Evolutionary conservation across 2,888 invertebrate genomes (phyloP), one percentile per base, ranked within the genome.

Genomic region (Labia minor): DNA sequence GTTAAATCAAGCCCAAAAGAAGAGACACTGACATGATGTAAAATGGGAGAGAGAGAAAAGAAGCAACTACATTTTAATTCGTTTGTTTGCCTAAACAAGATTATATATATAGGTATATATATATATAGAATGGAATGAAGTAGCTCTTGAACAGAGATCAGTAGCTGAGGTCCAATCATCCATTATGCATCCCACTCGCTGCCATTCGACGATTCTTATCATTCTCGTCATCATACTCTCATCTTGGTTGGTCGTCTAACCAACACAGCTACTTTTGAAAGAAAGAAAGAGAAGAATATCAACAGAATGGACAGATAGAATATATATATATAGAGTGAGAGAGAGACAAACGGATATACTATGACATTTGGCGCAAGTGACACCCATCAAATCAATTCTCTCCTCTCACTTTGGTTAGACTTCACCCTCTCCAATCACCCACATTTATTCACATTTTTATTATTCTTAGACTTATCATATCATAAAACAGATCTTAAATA

Each of bases 101-200:
- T 49, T n/a, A 49, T 49, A 49, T 49, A 49, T 33, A 33, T n/a
- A n/a, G n/a, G n/a, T n/a, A n/a, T n/a, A n/a, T 49, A 49, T n/a
- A 49, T 14, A 49, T n/a, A 49, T 49, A 49, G 26, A 26, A 26
- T 26, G 26, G 26, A 49, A 49, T 49, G 14, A 49, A 49, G 49
- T 49, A 49, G 49, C 49, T 11, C n/a, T n/a, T 3, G 49, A 49
- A 49, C 49, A 49, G 2, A 14, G 49, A 49, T 49, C 49, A 49
- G 49, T 49, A 49, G 49, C 49, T 49, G n/a, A n/a, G 16, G 49
- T 49, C 16, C 49, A 49, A 49, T 49, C 49, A 49, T 49, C 49
- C 49, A 49, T 49, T 49, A 49, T 49, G 49, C 49, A 14, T 4
- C 49, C 49, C 49, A 49, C 49, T 49, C 49, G 49, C 49, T 49